phyloP scores from a whole-genome alignment of 2,113 vertebrate genomes.

The Electrona antarctica region DNA sequence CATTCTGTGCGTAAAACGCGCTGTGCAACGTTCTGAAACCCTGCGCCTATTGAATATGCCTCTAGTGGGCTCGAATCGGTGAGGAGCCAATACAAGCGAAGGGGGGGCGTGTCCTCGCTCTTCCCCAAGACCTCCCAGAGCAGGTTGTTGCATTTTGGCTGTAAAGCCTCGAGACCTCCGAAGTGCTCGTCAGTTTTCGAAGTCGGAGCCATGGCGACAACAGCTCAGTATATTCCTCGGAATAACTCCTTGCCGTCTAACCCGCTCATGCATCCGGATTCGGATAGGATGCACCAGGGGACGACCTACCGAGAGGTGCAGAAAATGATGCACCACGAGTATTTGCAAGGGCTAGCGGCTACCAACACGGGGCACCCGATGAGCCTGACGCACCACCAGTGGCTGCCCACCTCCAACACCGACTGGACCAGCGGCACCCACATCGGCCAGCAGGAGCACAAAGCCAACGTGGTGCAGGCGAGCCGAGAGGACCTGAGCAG shows the following conservation, averaged over 20 bases:
- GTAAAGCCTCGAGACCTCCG: slow-evolving; percentile 86
- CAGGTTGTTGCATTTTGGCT: slow-evolving; percentile 82
- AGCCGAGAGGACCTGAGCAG: slow-evolving; percentile 85
- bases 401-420: slow-evolving; percentile 88
- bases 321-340: slow-evolving; percentile 99
- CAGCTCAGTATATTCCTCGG: slow-evolving; percentile 93
- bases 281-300: slow-evolving; percentile 92
- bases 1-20: slow-evolving; percentile 63
- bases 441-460: slow-evolving; percentile 87
- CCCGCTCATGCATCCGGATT: slow-evolving; percentile 93
- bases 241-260: slow-evolving; percentile 89
- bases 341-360: slow-evolving; percentile 90
- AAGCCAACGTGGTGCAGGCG: slow-evolving; percentile 83
- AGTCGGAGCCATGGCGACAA: slow-evolving; percentile 93
- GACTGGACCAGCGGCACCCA: slow-evolving; percentile 91
- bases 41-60: slow-evolving; percentile 68
- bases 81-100: slow-evolving; percentile 80
- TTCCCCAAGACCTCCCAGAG: slow-evolving; percentile 81
- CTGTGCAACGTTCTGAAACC: slow-evolving; percentile 47
- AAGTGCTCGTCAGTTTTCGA: slow-evolving; percentile 83
- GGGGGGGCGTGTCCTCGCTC: slow-evolving; percentile 81
- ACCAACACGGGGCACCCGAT: slow-evolving; percentile 93
- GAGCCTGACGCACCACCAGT: slow-evolving; percentile 94
- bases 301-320: slow-evolving; percentile 96
- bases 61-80: slow-evolving; percentile 73